These are phyloP conservation scores for Palythoa caribaeorum DNA, from an alignment of 92 coral and sea anemone genomes.

Conservation along the genomic window DNA sequence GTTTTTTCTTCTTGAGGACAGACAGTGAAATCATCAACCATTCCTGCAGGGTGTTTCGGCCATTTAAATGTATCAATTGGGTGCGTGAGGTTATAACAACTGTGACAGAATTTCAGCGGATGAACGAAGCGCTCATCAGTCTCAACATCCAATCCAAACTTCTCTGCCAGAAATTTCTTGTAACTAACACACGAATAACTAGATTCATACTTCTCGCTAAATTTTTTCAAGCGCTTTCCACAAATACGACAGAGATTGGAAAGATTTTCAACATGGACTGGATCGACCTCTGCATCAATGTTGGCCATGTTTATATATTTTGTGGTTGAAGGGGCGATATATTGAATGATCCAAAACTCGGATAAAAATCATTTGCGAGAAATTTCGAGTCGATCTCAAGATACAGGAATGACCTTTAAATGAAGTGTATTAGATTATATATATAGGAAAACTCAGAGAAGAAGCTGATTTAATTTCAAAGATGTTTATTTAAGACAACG, in stretches of 20 bases:
- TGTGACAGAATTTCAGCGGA: constrained; percentile 24
- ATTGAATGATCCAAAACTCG: constrained; percentile 30
- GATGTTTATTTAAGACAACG: no score
- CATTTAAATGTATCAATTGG: background rate
- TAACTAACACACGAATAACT: constrained; percentile 15
- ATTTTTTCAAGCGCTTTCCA: constrained; percentile 36
- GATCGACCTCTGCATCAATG: constrained; percentile 27
- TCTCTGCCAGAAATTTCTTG: constrained; percentile 18
- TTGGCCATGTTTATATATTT: constrained; percentile 34
- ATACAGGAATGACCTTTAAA: constrained; percentile 24
- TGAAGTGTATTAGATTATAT: background rate
- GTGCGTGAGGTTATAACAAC: constrained; percentile 24
- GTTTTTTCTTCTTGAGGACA: constrained; percentile 36
- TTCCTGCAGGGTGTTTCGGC: constrained; percentile 31
- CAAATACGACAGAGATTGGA: constrained; percentile 35
- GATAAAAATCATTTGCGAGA: constrained; percentile 37
- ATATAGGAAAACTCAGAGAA: background rate
- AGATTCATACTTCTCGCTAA: constrained; percentile 22
- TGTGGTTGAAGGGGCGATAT: constrained; percentile 16
- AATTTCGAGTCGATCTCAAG: background rate
- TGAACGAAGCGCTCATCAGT: constrained; percentile 12
- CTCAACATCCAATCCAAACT: constrained; percentile 26
- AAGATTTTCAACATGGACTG: constrained; percentile 34
- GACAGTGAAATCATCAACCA: constrained; percentile 22
- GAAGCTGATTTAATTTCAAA: no score